Conservation (phyloP, 2,113 vertebrate species). For the Hippocampus comes region DNA sequence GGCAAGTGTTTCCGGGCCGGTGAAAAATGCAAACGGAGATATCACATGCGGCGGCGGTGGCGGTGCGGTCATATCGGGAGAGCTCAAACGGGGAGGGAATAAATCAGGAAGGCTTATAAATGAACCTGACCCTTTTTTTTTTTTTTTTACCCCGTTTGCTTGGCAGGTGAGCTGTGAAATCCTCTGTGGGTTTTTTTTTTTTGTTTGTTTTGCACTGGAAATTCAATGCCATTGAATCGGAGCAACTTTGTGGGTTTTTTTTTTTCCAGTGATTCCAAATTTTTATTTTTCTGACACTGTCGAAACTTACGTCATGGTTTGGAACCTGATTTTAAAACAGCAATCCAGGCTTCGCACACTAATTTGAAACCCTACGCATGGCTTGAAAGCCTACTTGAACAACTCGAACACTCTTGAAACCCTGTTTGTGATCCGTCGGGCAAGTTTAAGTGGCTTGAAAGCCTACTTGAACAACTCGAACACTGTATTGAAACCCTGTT, state of each 20-base stretch:
- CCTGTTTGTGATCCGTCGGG: too few relatives aligned
- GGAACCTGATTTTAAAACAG: too few relatives aligned
- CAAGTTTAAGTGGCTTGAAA: too few relatives aligned
- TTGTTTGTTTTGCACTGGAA: not conserved
- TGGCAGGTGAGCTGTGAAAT: conserved; percentile 23
- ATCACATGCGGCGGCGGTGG: conserved; percentile 56
- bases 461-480: too few relatives aligned
- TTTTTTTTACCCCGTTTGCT: conserved; percentile 28
- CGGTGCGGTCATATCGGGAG: conserved; percentile 43
- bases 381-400: too few relatives aligned
- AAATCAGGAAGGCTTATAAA: conserved; percentile 39
- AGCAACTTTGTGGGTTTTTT: not conserved
- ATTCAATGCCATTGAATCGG: not conserved
- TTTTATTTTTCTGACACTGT: too few relatives aligned
- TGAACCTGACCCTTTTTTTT: conserved; percentile 15
- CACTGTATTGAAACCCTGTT: too few relatives aligned
- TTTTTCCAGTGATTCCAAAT: not conserved
- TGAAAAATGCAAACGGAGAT: conserved; percentile 59
- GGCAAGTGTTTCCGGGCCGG: conserved; percentile 39
- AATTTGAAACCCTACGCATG: too few relatives aligned
- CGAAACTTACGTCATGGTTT: too few relatives aligned
- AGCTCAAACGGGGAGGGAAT: conserved; percentile 43
- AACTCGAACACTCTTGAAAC: too few relatives aligned
- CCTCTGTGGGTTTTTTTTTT: not conserved
- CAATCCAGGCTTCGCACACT: too few relatives aligned